These are phyloP conservation scores for Urocyon cinereoargenteus DNA, from an alignment of 2,797 vertebrate genomes.

Conservation along the genomic window DNA sequence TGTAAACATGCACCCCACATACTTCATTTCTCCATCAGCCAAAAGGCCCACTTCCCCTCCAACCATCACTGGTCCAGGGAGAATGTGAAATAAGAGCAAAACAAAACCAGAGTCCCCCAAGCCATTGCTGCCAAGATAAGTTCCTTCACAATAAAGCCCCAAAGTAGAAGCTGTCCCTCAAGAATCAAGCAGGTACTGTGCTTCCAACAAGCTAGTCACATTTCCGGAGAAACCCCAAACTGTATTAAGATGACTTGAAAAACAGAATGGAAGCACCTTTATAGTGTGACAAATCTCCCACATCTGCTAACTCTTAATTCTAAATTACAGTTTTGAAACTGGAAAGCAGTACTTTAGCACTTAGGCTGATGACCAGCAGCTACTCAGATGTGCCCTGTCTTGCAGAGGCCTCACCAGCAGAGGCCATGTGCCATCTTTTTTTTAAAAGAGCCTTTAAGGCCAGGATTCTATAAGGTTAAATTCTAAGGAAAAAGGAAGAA, in stretches of 20 bases:
- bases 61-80: not conserved
- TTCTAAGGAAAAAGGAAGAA: conserved; percentile 53
- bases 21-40: not conserved
- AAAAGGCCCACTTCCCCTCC: not conserved
- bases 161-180: not conserved
- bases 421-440: not conserved
- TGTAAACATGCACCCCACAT: not conserved
- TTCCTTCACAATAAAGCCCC: not conserved
- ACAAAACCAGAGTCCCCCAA: not conserved
- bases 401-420: not conserved
- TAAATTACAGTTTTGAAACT: not conserved
- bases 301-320: conserved; percentile 43
- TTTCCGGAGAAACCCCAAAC: not conserved
- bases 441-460: conserved; percentile 35
- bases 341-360: not conserved
- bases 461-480: conserved; percentile 38
- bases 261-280: conserved; percentile 4
- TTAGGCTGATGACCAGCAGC: not conserved
- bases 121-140: not conserved
- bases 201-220: not conserved
- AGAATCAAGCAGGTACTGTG: not conserved
- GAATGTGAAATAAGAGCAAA: not conserved
- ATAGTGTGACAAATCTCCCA: not conserved
- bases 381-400: not conserved
- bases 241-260: conserved; percentile 8